These are phyloP conservation scores for Acleris sparsana DNA, from an alignment of 2,888 invertebrate genomes.

Conservation along the genomic window DNA sequence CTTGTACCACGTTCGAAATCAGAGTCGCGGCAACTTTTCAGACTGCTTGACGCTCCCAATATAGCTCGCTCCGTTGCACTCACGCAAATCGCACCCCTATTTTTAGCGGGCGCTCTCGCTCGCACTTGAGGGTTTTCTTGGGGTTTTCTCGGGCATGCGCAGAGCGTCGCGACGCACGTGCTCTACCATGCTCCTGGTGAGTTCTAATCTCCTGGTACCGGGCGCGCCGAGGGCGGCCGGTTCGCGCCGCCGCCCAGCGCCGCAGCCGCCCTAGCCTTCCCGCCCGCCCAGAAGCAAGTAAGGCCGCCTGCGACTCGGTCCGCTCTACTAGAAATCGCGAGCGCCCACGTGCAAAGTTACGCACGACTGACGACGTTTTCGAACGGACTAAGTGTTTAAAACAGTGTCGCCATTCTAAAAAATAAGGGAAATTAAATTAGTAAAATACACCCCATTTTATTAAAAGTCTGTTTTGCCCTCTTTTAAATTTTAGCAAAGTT, in stretches of 20 bases:
- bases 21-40: constrained; percentile 60
- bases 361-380: constrained; percentile 52
- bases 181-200: constrained; percentile 51
- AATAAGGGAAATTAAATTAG: constrained; percentile 6
- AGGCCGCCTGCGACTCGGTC: constrained; percentile 74
- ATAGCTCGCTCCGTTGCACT: constrained; percentile 62
- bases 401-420: constrained; percentile 41
- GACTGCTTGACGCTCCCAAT: constrained; percentile 81
- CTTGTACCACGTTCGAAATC: constrained; percentile 46
- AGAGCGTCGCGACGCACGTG: constrained; percentile 73
- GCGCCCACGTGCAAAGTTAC: constrained; percentile 66
- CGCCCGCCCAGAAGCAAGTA: constrained; percentile 76
- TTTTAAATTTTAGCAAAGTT: constrained; percentile 42
- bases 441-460: constrained; percentile 6
- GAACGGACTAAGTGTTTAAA: constrained; percentile 47
- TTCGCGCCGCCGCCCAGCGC: constrained; percentile 76
- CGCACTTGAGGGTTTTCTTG: constrained; percentile 62
- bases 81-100: constrained; percentile 67
- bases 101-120: constrained; percentile 63
- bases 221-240: constrained; percentile 82
- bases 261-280: constrained; percentile 62
- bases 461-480: constrained; percentile 40
- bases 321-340: constrained; percentile 58
- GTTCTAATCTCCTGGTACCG: constrained; percentile 75
- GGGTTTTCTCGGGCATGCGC: constrained; percentile 78